Evolutionary conservation across 2,888 invertebrate species (phyloP).

Genomic region (Cyaniris semiargus): DNA sequence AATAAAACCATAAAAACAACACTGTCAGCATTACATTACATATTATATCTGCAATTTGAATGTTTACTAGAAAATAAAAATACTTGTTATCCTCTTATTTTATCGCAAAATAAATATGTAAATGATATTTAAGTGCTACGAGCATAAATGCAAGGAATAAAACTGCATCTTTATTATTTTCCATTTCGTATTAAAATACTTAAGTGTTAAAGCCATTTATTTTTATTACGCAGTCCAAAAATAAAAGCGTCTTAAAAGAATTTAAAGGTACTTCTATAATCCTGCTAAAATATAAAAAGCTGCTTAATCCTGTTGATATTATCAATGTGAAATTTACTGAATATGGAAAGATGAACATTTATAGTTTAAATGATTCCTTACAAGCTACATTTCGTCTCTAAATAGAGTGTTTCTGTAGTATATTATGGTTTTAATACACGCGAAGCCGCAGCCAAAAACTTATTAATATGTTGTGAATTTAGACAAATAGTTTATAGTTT

Average conservation of each 20-base stretch:
- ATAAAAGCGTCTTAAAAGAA: background rate
- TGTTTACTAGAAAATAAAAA: conserved; percentile 15
- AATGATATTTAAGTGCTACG: conserved; percentile 3
- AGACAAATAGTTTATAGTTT: too few species aligned
- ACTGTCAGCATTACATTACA: conserved; percentile 1
- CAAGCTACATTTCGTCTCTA: too few species aligned
- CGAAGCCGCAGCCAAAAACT: too few species aligned
- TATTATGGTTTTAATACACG: too few species aligned
- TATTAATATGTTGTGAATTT: too few species aligned
- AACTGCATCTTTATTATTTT: conserved; percentile 1
- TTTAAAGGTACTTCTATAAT: background rate
- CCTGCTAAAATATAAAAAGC: background rate
- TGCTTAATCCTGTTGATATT: background rate
- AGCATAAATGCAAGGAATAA: conserved; percentile 3
- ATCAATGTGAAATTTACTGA: too few species aligned
- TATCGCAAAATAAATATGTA: conserved; percentile 19
- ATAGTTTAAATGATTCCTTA: too few species aligned
- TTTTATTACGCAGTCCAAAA: background rate
- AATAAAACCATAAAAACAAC: background rate
- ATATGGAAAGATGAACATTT: too few species aligned
- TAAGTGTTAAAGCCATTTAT: background rate
- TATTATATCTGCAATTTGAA: background rate
- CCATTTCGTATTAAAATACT: background rate
- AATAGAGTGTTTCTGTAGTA: too few species aligned
- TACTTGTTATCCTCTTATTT: background rate